These are phyloP conservation scores for Tragelaphus strepsiceros DNA, from an alignment of 2,113 vertebrate genomes.

Conservation along the genomic window DNA sequence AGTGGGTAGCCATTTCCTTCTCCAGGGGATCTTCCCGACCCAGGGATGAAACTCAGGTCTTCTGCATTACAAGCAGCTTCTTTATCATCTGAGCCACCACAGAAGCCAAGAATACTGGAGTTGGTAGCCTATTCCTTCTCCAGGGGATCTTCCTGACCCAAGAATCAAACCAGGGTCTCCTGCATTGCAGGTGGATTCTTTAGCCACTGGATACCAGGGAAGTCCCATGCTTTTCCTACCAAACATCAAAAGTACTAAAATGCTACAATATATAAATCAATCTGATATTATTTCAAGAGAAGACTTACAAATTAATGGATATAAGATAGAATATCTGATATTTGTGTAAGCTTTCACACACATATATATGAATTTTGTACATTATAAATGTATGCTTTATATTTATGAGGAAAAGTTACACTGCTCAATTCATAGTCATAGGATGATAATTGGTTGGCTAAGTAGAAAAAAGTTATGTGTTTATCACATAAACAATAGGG, in stretches of 20 bases:
- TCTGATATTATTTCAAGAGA: neutral
- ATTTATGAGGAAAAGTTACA: neutral
- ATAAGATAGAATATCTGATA: neutral
- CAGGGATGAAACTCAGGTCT: neutral
- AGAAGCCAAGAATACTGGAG: neutral
- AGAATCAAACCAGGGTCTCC: neutral
- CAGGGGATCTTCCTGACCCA: too few species aligned
- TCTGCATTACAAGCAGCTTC: neutral
- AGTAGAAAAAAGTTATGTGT: neutral
- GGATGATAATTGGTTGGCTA: neutral
- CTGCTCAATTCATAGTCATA: neutral
- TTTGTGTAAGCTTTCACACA: neutral
- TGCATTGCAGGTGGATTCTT: neutral
- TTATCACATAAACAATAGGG: neutral
- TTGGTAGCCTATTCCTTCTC: neutral
- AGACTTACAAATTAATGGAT: neutral
- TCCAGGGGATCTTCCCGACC: neutral
- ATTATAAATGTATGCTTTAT: neutral
- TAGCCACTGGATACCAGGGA: neutral
- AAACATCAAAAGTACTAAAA: neutral
- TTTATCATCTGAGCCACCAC: neutral
- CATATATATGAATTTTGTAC: neutral
- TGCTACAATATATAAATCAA: neutral
- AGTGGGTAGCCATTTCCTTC: neutral
- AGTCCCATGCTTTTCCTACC: neutral